Percentiles rank a stretch among this genome's conserved stretches.
These are phyloP conservation scores for Tragulus kanchil DNA, from an alignment of 2,113 vertebrate species.

Conservation along the genomic window DNA sequence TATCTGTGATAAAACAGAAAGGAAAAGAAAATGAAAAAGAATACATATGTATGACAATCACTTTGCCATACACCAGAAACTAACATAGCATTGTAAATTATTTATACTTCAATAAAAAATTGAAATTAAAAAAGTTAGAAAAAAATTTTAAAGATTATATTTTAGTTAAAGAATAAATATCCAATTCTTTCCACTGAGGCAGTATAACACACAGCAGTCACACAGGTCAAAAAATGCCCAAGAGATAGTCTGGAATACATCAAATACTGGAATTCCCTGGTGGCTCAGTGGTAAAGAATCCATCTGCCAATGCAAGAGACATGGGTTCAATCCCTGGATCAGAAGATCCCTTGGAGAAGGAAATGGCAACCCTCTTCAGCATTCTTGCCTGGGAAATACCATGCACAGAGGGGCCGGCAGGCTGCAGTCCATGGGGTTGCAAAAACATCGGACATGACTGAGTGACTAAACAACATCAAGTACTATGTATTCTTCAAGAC, in stretches of 20 bases:
- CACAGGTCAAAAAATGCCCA: neutral
- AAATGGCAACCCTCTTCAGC: neutral
- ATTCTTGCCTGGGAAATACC: neutral
- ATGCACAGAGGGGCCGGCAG: neutral
- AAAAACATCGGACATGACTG: neutral
- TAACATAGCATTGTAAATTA: neutral
- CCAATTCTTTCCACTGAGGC: conserved; percentile 2
- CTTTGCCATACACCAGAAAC: neutral
- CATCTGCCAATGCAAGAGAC: neutral
- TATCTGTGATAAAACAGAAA: neutral
- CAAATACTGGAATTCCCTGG: neutral
- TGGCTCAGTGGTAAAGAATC: neutral
- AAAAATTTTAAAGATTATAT: neutral
- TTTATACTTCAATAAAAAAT: neutral
- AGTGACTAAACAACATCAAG: conserved; percentile 31
- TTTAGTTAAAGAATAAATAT: conserved; percentile 37
- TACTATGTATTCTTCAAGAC: conserved; percentile 35
- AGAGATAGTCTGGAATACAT: conserved; percentile 39
- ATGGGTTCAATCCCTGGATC: neutral
- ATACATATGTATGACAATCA: neutral
- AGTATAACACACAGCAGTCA: conserved; percentile 10
- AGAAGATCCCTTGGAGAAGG: neutral
- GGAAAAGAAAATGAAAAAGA: neutral
- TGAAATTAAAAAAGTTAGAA: neutral
- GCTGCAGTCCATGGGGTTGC: neutral